Percentiles rank a stretch among this genome's conserved stretches.
Conservation (phyloP, 2,113 vertebrate genomes). For the Solenodon paradoxus region DNA sequence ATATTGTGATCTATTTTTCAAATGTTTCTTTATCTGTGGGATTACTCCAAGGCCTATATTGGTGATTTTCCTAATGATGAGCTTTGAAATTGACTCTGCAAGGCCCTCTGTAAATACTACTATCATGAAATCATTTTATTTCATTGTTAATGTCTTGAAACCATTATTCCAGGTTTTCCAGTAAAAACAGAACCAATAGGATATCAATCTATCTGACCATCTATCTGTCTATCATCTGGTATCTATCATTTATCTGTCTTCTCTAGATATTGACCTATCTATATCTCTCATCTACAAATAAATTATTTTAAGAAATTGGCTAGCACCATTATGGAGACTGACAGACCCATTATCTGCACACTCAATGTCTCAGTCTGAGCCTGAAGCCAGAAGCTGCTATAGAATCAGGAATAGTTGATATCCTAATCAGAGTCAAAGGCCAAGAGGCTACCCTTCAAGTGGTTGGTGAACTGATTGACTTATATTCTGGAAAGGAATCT, state of each 20-base stretch:
- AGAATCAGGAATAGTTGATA: background rate
- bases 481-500: background rate
- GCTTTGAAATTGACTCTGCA: background rate
- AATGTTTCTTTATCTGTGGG: background rate
- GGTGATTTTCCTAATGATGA: background rate
- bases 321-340: background rate
- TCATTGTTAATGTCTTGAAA: background rate
- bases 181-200: background rate
- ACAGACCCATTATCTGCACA: background rate
- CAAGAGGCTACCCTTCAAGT: too few relatives aligned
- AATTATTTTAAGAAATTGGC: background rate
- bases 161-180: background rate
- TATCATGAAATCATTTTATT: background rate
- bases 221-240: background rate
- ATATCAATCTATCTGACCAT: background rate
- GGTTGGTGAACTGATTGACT: too few relatives aligned
- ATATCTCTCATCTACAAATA: too few relatives aligned
- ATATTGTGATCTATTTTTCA: background rate
- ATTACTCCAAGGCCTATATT: background rate
- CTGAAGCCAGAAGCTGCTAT: background rate
- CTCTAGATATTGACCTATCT: too few relatives aligned
- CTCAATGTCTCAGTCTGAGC: background rate
- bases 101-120: background rate
- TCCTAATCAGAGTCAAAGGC: background rate
- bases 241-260: too few relatives aligned